These are phyloP conservation scores for Nixonia krombeini DNA, from an alignment of 1,140 invertebrate species.

Conservation along the genomic window DNA sequence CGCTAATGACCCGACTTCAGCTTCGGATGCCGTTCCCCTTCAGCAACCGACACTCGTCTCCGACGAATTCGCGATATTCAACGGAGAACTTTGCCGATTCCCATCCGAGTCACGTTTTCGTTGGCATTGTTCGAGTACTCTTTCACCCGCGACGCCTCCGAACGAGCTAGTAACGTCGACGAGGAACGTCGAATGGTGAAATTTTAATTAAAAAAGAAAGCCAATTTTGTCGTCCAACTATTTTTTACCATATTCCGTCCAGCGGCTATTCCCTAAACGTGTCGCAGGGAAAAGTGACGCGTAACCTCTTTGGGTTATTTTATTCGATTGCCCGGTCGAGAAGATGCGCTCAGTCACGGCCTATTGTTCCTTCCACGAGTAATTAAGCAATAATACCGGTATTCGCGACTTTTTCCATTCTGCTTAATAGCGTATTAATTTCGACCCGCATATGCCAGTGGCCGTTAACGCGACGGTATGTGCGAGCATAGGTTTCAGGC, in stretches of 20 bases:
- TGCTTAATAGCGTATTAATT: slow-evolving; percentile 25
- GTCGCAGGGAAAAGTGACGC: too few species aligned
- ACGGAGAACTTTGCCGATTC: slow-evolving; percentile 4
- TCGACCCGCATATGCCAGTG: slow-evolving; percentile 32
- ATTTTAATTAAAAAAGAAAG: too few species aligned
- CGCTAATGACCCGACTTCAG: slow-evolving; percentile 29
- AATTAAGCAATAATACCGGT: slow-evolving; percentile 40
- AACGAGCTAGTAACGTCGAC: too few species aligned
- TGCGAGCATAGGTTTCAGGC: slow-evolving; percentile 39
- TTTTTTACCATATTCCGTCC: too few species aligned
- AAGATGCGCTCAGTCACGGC: too few species aligned
- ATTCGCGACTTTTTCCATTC: slow-evolving; percentile 33
- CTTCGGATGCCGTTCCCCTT: slow-evolving; percentile 16
- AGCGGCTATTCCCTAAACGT: too few species aligned
- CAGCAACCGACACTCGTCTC: slow-evolving; percentile 15
- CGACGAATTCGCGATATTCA: slow-evolving; percentile 25
- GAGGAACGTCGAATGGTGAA: too few species aligned
- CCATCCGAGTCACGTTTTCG: slow-evolving; percentile 32
- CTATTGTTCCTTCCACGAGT: slow-evolving; percentile 5
- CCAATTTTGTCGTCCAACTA: too few species aligned
- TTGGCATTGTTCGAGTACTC: slow-evolving; percentile 33
- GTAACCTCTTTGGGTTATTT: too few species aligned
- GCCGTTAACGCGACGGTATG: slow-evolving; percentile 10
- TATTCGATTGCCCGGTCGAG: too few species aligned
- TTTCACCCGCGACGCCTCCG: too few species aligned